Conservation (phyloP, 2,797 vertebrate species). For the Erethizon dorsatum region DNA sequence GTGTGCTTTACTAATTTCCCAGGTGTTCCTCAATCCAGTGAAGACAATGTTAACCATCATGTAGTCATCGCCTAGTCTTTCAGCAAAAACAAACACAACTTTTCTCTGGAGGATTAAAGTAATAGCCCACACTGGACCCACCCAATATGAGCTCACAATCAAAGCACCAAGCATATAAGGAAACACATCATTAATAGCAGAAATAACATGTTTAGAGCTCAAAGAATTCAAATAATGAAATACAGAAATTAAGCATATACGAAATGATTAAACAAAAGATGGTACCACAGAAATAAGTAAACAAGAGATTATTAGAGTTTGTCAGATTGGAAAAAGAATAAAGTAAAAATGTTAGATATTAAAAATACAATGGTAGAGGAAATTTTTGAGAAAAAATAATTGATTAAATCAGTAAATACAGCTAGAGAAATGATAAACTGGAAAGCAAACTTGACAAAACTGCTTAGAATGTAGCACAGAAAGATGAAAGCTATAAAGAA, state of each 20-base stretch:
- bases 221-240: not conserved
- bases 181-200: not conserved
- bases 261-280: conserved; percentile 16
- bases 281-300: not conserved
- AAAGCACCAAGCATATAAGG: not conserved
- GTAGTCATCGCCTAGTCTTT: not conserved
- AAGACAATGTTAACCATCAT: no score
- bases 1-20: no score
- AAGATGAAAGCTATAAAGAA: conserved; percentile 19
- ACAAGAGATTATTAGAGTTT: not conserved
- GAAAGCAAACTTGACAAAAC: conserved; percentile 1
- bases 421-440: conserved; percentile 25
- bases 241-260: not conserved
- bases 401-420: not conserved
- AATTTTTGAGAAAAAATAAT: not conserved
- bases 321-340: not conserved
- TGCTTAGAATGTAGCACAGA: not conserved
- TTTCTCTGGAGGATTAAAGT: not conserved
- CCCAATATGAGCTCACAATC: not conserved
- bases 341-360: not conserved
- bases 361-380: not conserved
- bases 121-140: not conserved
- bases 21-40: no score
- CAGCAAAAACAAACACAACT: not conserved
- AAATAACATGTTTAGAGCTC: not conserved